A percentile compares a stretch with the other conserved stretches of the same genome.
Conservation (phyloP, 1,140 invertebrate genomes). For the Proales similis region DNA sequence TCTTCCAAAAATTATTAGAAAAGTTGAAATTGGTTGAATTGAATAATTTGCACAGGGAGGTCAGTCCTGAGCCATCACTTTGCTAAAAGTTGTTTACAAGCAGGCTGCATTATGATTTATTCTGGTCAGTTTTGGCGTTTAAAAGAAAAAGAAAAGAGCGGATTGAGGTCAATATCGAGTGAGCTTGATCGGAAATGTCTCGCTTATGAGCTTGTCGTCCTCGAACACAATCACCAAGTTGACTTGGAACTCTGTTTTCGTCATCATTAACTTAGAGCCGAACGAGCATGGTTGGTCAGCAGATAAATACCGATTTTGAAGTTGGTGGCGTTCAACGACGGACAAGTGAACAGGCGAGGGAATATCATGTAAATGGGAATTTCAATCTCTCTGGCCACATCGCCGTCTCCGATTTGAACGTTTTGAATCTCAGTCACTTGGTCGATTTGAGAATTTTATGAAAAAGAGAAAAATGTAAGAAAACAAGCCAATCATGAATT, state of each 20-base stretch:
- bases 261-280: background rate
- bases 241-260: slow-evolving; percentile 86
- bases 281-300: background rate
- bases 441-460: slow-evolving; percentile 39
- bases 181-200: slow-evolving; percentile 83
- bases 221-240: slow-evolving; percentile 86
- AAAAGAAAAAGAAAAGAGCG: too few species aligned
- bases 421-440: slow-evolving; percentile 93
- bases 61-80: background rate
- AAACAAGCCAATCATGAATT: too few species aligned
- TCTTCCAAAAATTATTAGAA: background rate
- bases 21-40: background rate
- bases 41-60: background rate
- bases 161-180: slow-evolving; percentile 46
- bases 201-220: slow-evolving; percentile 85
- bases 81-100: background rate
- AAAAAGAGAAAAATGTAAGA: background rate
- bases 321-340: slow-evolving; percentile 77
- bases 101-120: too few species aligned
- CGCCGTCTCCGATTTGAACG: slow-evolving; percentile 89
- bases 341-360: slow-evolving; percentile 87
- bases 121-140: too few species aligned
- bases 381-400: slow-evolving; percentile 68
- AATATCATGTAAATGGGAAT: slow-evolving; percentile 93
- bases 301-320: slow-evolving; percentile 84